These are phyloP conservation scores for Corynorhinus townsendii DNA, from an alignment of 2,113 vertebrate species.

Conservation along the genomic window DNA sequence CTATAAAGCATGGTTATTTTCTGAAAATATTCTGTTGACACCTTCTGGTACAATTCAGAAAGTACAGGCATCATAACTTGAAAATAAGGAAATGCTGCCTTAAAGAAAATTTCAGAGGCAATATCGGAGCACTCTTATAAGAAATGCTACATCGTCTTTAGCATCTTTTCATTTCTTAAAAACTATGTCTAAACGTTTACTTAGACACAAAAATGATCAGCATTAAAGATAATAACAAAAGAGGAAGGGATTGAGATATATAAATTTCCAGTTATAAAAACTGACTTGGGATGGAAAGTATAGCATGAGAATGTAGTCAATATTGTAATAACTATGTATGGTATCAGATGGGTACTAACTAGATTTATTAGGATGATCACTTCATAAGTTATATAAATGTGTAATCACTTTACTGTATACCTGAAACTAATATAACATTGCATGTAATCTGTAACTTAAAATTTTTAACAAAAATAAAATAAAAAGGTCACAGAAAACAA, in stretches of 20 bases:
- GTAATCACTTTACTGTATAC: not conserved
- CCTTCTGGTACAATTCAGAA: slow-evolving; percentile 14
- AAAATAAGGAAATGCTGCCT: not conserved
- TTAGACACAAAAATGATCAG: slow-evolving; percentile 8
- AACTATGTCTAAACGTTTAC: not conserved
- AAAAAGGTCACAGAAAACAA: not conserved
- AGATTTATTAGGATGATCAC: not conserved
- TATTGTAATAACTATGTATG: not conserved
- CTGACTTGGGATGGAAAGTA: not conserved
- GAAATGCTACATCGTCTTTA: not conserved
- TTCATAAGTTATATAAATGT: not conserved
- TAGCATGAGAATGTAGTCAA: not conserved
- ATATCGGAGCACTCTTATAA: not conserved
- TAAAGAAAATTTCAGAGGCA: not conserved
- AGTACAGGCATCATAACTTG: not conserved
- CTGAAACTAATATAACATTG: not conserved
- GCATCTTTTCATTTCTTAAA: not conserved
- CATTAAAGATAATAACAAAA: not conserved
- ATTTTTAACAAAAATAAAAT: not conserved
- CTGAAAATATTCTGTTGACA: slow-evolving; percentile 35
- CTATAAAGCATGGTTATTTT: not conserved
- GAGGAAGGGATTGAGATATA: too few relatives aligned
- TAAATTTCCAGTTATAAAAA: not conserved
- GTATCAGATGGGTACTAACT: not conserved
- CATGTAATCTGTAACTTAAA: not conserved